Evolutionary conservation across 2,888 invertebrate genomes (phyloP), one percentile per base, ranked within the genome.

Genomic region (Andrena flavipes): DNA sequence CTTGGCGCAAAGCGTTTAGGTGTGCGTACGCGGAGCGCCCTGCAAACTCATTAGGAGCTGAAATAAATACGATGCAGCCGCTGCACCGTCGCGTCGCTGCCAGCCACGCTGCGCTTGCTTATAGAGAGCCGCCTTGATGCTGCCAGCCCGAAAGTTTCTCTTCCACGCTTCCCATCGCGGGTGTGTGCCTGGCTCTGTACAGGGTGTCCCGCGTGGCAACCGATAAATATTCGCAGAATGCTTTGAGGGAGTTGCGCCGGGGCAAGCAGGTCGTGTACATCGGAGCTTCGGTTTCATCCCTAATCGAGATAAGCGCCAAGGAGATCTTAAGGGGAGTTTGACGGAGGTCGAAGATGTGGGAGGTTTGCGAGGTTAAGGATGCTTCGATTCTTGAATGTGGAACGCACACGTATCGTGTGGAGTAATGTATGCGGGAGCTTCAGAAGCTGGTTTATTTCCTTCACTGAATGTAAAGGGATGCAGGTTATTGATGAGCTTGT

Each of bases 1-100:
- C 82, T 84, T 76, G 78, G 69, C 63, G 77, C 70, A 80, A 76
- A 79, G 71, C 86, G 80, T 84, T 82, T 82, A 74, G 80, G 80
- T 79, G 76, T 79, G 82, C 74, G 79, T 80, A 71, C 84, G 80
- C 82, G 82, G 63, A 74, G 75, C 84, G 85, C 76, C 81, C 84
- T 84, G 82, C 84, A 87, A 90, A 90, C 90, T 90, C 90, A 88
- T 90, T 90, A 90, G 86, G 82, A 84, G 85, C 84, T 87, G 89
- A 91, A 90, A 90, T 90, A 91, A 91, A 89, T 90, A 89, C 88
- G 84, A 80, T 83, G 81, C 84, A 81, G 85, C 73, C 85, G 80
- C 75, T 82, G 81, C 80, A 49, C 26, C 42, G 42, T 56, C 23
- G 65, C 42, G 42, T 26, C 23, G 65, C 60, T 65, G 64, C 7